Evolutionary conservation across 2,113 vertebrate genomes (phyloP).

Genomic region (Cinclus mexicanus): DNA sequence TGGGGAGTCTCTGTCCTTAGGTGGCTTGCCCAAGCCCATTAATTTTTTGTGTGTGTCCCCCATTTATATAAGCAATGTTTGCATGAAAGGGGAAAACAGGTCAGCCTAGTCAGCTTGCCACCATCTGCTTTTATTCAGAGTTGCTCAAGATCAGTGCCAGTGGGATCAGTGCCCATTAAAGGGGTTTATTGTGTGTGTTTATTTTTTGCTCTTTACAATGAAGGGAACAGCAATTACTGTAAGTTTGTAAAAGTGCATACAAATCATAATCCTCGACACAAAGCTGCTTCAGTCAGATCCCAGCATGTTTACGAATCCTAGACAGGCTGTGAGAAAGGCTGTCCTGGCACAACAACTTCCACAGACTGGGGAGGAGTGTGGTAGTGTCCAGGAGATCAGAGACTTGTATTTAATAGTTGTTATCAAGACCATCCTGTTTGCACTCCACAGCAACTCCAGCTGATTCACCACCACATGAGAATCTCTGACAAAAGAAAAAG

Average conservation of each 20-base stretch:
- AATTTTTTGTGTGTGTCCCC: constrained; percentile 45
- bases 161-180: constrained; percentile 54
- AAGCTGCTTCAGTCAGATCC: constrained; percentile 50
- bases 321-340: constrained; percentile 45
- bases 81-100: constrained; percentile 68
- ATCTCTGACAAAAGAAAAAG: not conserved
- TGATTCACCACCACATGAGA: not conserved
- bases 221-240: constrained; percentile 67
- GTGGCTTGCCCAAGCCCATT: constrained; percentile 56
- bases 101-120: constrained; percentile 45
- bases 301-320: not conserved
- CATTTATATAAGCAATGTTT: constrained; percentile 55
- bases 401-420: not conserved
- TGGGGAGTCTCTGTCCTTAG: constrained; percentile 62
- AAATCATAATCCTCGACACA: constrained; percentile 45
- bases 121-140: constrained; percentile 70
- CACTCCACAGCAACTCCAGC: not conserved
- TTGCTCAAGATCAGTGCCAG: constrained; percentile 60
- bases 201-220: constrained; percentile 61
- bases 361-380: not conserved
- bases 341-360: constrained; percentile 13
- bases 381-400: not conserved
- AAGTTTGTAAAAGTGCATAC: constrained; percentile 52
- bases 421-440: not conserved
- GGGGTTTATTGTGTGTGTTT: constrained; percentile 55